Evolutionary conservation across 2,888 invertebrate species (phyloP).

Genomic region (Protodeltote pygarga): DNA sequence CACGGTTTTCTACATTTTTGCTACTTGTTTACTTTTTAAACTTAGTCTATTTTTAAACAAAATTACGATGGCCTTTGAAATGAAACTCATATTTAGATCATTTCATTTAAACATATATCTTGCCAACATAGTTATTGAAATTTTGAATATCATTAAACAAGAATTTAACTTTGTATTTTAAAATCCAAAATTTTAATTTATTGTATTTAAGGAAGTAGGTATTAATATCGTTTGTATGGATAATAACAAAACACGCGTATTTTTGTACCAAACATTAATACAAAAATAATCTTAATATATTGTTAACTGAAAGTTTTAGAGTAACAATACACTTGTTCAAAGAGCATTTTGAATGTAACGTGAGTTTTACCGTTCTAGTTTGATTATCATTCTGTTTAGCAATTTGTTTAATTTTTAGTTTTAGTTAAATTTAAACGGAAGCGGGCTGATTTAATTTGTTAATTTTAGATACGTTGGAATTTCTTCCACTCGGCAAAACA

Average conservation of each 20-base stretch:
- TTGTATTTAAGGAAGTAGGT: conserved; percentile 54
- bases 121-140: too few relatives aligned
- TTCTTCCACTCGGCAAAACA: not conserved
- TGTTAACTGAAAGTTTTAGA: conserved; percentile 43
- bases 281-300: conserved; percentile 41
- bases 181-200: conserved; percentile 50
- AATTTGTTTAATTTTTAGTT: conserved; percentile 48
- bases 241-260: conserved; percentile 64
- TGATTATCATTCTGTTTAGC: conserved; percentile 40
- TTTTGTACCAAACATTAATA: conserved; percentile 72
- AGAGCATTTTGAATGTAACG: conserved; percentile 48
- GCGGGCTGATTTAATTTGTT: conserved; percentile 28
- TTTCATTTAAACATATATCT: too few relatives aligned
- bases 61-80: conserved; percentile 7
- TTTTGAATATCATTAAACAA: too few relatives aligned
- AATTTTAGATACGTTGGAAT: not conserved
- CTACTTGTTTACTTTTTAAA: conserved; percentile 15
- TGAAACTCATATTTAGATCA: too few relatives aligned
- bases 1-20: conserved; percentile 8
- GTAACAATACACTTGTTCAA: conserved; percentile 44
- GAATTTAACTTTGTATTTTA: conserved; percentile 14
- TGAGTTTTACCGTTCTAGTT: conserved; percentile 40
- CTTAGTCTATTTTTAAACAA: not conserved
- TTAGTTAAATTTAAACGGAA: conserved; percentile 43
- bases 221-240: conserved; percentile 61